These are phyloP conservation scores for Myodes glareolus DNA, from an alignment of 2,113 vertebrate genomes.

Conservation along the genomic window DNA sequence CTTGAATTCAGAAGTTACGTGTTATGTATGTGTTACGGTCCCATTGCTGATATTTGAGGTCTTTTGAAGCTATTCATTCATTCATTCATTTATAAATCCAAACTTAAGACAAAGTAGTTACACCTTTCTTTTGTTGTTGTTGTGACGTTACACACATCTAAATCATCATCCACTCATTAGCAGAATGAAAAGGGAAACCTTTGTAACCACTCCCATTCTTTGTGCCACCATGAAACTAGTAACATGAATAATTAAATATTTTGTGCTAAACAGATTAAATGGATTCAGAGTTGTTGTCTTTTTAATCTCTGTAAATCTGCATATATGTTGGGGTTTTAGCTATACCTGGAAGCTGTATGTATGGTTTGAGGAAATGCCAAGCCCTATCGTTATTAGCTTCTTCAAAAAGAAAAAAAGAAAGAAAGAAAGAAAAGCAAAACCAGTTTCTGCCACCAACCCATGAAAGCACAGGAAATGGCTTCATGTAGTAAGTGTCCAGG, in stretches of 20 bases:
- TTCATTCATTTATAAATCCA: neutral
- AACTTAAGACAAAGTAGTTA: neutral
- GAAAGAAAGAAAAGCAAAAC: conserved; percentile 62
- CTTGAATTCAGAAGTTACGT: conserved; percentile 9
- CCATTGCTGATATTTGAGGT: neutral
- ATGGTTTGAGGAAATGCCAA: neutral
- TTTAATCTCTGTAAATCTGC: neutral
- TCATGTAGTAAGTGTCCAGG: conserved; percentile 83
- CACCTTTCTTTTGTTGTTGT: too few relatives aligned
- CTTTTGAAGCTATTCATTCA: neutral
- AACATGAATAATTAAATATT: neutral
- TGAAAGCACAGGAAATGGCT: conserved; percentile 86
- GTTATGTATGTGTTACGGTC: neutral
- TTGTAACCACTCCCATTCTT: neutral
- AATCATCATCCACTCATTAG: neutral
- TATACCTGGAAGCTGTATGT: conserved; percentile 41
- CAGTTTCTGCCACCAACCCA: conserved; percentile 80
- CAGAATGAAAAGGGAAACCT: neutral
- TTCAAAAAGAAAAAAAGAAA: neutral
- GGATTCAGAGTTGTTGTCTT: neutral
- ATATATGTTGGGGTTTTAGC: neutral
- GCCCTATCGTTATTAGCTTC: neutral
- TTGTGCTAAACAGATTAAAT: conserved; percentile 19
- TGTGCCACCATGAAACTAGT: neutral
- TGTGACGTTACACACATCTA: neutral